Base-by-base conservation (phyloP, 2,797 vertebrate genomes). In the Schizothorax lantsangensis region DNA sequence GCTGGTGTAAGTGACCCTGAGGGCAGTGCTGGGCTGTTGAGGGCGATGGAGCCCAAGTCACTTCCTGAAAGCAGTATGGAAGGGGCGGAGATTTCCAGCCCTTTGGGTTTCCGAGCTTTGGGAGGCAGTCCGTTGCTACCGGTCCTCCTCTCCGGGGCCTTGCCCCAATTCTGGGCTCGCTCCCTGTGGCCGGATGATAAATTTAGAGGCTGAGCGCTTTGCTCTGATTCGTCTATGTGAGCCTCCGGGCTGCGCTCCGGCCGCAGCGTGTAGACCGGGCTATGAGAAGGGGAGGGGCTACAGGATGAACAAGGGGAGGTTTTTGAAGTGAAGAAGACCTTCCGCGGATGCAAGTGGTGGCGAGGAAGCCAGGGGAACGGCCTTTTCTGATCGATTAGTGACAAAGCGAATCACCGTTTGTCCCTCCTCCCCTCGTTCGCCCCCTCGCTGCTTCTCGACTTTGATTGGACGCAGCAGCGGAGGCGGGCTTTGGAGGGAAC, bases 361-460 rank as follows among this genome's bases (percentile, higher is more conserved):
- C 1, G 97, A 96, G 69, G 97, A 95, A 17, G 97, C 95, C 89
- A 97, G 92, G 0, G 97, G 96, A 90, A 96, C 94, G 88, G 94
- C 89, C 92, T 95, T 96, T 88, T 96, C 95, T 89, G 90, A 93
- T 93, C 97, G 92, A 90, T 97, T 97, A 83, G 96, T 94, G 92
- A 97, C 97, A 91, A 97, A 97, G 93, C 97, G 95, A 93, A 97
- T 97, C 89, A 97, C 97, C 88, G 98, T 97, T 91, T 96, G 95
- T 91, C 95, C 95, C 93, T 98, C 97, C 73, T 98, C 96, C 72
- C 91, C 94, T 83, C 91, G 91, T 72, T 96, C 95, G 0, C 88
- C 87, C 12, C 92, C 88, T 86, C 86, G 95, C 62, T 90, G 88
- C n/a, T 91, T 91, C 84, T 96, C 95, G 26, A 90, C 88, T 95